Base-by-base conservation (phyloP, 2,888 invertebrate species). In the Acanthacorydalis orientalis region DNA sequence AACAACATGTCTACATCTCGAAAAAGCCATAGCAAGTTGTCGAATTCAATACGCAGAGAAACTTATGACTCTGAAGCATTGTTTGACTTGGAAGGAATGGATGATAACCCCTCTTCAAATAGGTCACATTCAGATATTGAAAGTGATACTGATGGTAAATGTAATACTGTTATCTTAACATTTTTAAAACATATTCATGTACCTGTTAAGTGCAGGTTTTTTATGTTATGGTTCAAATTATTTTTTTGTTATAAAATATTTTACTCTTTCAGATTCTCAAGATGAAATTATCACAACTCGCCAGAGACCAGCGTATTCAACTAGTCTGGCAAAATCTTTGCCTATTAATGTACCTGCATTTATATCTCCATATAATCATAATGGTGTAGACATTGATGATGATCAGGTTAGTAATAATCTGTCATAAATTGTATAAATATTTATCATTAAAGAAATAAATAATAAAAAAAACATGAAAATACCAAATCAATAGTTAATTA, bases 1-100 rank as follows among this genome's bases (percentile, higher is more conserved):
- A 47, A 47, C 16, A 16, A 43, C 2, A 15, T 31, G 10, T 16
- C 33, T 32, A 39, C 46, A 31, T 39, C 46, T 31, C 31, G 38
- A 8, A 46, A 23, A 23, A 42, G 42, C 33, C 35, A 35, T 35
- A 47, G 43, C 31, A 46, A 47, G 34, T 35, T 37, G 23, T 14
- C 47, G 42, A 43, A 43, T 43, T 42, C 42, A 23, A 33, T 37
- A n/a, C 31, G 39, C 11, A 14, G 42, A 41, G 56, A 53, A 47
- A 57, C 59, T 6, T 52, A 56, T 38, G 82, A 82, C 56, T 72
- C 77, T 10, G 84, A 85, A 64, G 80, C 80, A 49, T 68, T 88
- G 51, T 88, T 89, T 59, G 78, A 80, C 56, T 68, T 89, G 56
- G 89, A 89, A 62, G 86, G 80, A 45, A 74, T 75, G 65, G 79